Conservation (phyloP, 92 coral and sea anemone genomes). For the Phenganax stokvisi region DNA sequence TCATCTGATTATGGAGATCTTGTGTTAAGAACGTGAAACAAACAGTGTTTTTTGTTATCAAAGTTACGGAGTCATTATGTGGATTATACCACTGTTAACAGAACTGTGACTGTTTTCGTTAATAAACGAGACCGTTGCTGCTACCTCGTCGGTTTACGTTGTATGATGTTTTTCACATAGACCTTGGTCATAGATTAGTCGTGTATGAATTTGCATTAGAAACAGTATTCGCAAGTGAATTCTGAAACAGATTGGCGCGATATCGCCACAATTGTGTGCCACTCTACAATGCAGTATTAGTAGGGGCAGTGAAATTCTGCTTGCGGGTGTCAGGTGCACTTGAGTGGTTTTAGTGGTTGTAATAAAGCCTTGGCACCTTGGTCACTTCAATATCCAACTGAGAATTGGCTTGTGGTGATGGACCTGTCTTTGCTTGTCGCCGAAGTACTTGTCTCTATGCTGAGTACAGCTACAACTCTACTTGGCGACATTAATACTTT, state of each 20-base stretch:
- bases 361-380: neutral
- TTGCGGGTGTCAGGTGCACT: neutral
- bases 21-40: too few species aligned
- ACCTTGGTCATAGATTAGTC: too few species aligned
- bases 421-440: constrained; percentile 12
- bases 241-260: neutral
- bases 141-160: neutral
- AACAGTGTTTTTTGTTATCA: too few species aligned
- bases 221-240: neutral
- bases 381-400: neutral
- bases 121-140: neutral
- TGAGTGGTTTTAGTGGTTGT: constrained; percentile 6
- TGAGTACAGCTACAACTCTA: too few species aligned
- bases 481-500: too few species aligned
- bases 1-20: too few species aligned
- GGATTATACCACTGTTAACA: too few species aligned
- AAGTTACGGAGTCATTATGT: too few species aligned
- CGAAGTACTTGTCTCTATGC: too few species aligned
- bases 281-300: neutral
- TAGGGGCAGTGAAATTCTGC: neutral
- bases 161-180: neutral
- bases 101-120: too few species aligned
- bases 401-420: constrained; percentile 11
- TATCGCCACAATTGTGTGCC: neutral
- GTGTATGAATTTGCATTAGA: neutral